Percentiles rank a stretch among this genome's conserved stretches.
These are phyloP conservation scores for Eurosta solidaginis DNA, from an alignment of 1,140 invertebrate species.

Conservation along the genomic window DNA sequence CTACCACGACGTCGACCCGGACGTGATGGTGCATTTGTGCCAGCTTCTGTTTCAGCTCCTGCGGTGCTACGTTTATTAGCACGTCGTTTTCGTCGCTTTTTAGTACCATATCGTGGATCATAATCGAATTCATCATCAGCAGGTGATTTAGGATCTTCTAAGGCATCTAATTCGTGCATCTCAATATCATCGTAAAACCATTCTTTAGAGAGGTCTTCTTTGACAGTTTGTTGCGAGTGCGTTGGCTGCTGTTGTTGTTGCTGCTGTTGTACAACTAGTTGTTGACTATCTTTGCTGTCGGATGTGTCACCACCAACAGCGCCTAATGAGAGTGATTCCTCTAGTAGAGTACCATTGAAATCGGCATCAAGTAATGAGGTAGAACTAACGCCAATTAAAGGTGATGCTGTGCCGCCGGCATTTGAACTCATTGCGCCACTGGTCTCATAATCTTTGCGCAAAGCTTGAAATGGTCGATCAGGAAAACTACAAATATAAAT, in stretches of 20 bases:
- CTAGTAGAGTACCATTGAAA: constrained; percentile 53
- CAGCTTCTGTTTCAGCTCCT: constrained; percentile 34
- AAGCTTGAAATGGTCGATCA: constrained; percentile 55
- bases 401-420: constrained; percentile 42
- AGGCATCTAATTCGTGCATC: constrained; percentile 87
- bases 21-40: constrained; percentile 38
- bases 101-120: constrained; percentile 68
- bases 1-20: constrained; percentile 42
- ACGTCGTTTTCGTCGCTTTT: constrained; percentile 54
- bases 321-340: constrained; percentile 54
- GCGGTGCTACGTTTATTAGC: constrained; percentile 44
- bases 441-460: constrained; percentile 55
- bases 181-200: constrained; percentile 90
- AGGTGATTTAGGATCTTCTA: constrained; percentile 89
- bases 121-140: constrained; percentile 95
- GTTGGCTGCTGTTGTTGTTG: constrained; percentile 40
- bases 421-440: constrained; percentile 38
- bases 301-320: constrained; percentile 57
- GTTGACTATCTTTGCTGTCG: constrained; percentile 57
- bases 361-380: constrained; percentile 46
- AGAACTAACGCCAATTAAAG: constrained; percentile 38
- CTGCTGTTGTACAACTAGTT: constrained; percentile 47
- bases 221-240: constrained; percentile 39
- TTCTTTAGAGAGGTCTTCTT: constrained; percentile 64
- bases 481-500: constrained; percentile 43